Percentiles rank a stretch among this genome's conserved stretches.
phyloP scores from a whole-genome alignment of 2,797 vertebrate species.

The Falco peregrinus region DNA sequence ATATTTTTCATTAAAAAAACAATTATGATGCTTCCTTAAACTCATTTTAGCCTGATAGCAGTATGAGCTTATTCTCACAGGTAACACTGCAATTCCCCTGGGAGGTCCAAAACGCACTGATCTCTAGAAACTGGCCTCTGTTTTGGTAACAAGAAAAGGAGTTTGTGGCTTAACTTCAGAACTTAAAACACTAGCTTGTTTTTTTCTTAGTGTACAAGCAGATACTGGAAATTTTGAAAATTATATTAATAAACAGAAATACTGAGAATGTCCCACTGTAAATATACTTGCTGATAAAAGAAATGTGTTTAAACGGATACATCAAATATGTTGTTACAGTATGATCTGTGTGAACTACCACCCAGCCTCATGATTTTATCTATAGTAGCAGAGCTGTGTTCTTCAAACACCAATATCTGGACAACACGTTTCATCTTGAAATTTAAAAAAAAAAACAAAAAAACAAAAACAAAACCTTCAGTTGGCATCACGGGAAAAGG shows the following conservation, averaged over 20 bases:
- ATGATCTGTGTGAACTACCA: neutral
- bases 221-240: neutral
- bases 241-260: neutral
- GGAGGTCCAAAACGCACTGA: neutral
- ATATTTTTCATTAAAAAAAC: neutral
- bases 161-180: neutral
- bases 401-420: neutral
- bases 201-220: neutral
- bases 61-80: neutral
- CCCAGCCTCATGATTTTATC: neutral
- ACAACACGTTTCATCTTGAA: rapidly evolving
- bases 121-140: neutral
- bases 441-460: neutral
- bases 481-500: neutral
- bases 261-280: neutral
- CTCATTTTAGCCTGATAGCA: neutral
- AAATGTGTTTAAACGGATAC: neutral
- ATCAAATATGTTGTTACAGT: neutral
- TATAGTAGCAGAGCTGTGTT: neutral
- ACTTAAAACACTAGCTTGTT: neutral
- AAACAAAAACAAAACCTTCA: neutral
- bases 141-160: neutral
- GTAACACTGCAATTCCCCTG: neutral
- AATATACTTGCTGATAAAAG: neutral
- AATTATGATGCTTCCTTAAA: neutral